A percentile compares a stretch with the other conserved stretches of the same genome.
Evolutionary conservation across 2,888 invertebrate species (phyloP).

Genomic region (Onchidella celtica): DNA sequence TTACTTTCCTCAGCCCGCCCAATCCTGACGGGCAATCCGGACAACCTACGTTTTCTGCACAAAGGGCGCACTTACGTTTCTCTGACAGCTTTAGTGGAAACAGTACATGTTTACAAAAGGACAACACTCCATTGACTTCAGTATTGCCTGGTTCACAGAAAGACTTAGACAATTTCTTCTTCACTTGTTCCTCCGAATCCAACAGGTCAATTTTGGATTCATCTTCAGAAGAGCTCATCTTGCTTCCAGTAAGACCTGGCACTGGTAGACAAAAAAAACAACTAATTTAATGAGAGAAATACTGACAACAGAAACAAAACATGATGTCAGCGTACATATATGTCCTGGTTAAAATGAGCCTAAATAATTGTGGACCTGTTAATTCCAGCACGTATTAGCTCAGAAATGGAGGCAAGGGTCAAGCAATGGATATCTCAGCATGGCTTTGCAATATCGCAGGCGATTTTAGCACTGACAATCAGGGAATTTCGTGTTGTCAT

Average conservation of each 20-base stretch:
- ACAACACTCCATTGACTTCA: constrained; percentile 94
- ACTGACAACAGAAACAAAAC: no score
- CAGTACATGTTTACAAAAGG: constrained; percentile 96
- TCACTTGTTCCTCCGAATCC: constrained; percentile 92
- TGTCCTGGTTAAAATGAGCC: not conserved
- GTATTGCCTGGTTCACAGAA: constrained; percentile 88
- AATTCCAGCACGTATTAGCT: not conserved
- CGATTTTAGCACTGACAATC: no score
- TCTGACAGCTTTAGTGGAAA: constrained; percentile 82
- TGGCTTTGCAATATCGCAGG: no score
- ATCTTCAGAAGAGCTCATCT: constrained; percentile 98
- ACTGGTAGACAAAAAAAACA: constrained; percentile 64
- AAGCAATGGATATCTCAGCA: no score
- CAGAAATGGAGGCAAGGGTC: no score
- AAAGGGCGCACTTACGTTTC: no score
- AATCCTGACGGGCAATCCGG: no score
- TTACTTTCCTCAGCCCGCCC: no score
- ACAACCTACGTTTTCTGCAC: no score
- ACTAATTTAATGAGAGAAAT: no score
- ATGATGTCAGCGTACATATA: no score
- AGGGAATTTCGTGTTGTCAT: no score
- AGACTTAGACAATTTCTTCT: constrained; percentile 91
- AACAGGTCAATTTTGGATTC: constrained; percentile 99
- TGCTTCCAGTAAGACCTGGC: constrained; percentile 79
- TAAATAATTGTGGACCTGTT: not conserved